Evolutionary conservation across 2,888 invertebrate genomes (phyloP), one percentile per base, ranked within the genome.

Genomic region (Fragum fragum): DNA sequence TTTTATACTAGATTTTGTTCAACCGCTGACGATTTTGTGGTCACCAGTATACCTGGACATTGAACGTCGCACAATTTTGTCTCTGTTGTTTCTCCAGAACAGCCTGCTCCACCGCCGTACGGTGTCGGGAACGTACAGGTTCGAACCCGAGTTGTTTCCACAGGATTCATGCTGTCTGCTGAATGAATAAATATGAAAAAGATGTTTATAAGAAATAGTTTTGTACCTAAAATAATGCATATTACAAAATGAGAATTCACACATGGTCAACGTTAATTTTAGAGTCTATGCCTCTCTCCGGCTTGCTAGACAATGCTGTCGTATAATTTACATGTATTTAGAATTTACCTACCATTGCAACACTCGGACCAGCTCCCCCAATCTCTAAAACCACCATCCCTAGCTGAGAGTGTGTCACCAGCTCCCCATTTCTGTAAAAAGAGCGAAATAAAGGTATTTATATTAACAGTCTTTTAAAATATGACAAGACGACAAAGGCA

Each of bases 391-490:
- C 68, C 47, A 1, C 76, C 76, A 68, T 76, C 42, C 9, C 23
- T 18, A 21, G 57, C 36, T 0, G n/a, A 36, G 2, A 76, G 23
- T 1, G 28, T 47, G 11, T 59, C 59, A 21, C 76, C 76, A 5
- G 76, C 76, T 28, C 76, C 76, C 70, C 69, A 76, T 26, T 69
- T 69, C 76, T 76, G 55, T 2, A 47, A 47, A 18, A 3, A 47
- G 39, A 39, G 39, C 39, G 6, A 39, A 9, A 39, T n/a, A n/a
- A n/a, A n/a, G n/a, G n/a, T n/a, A n/a, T n/a, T n/a, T n/a, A n/a
- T n/a, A n/a, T n/a, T n/a, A n/a, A n/a, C n/a, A n/a, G n/a, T n/a
- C n/a, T n/a, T n/a, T n/a, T n/a, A n/a, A n/a, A n/a, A n/a, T n/a
- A n/a, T n/a, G n/a, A n/a, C n/a, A n/a, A n/a, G n/a, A n/a, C n/a